phyloP scores from a whole-genome alignment of 1,140 invertebrate genomes.

The Grapholita molesta region DNA sequence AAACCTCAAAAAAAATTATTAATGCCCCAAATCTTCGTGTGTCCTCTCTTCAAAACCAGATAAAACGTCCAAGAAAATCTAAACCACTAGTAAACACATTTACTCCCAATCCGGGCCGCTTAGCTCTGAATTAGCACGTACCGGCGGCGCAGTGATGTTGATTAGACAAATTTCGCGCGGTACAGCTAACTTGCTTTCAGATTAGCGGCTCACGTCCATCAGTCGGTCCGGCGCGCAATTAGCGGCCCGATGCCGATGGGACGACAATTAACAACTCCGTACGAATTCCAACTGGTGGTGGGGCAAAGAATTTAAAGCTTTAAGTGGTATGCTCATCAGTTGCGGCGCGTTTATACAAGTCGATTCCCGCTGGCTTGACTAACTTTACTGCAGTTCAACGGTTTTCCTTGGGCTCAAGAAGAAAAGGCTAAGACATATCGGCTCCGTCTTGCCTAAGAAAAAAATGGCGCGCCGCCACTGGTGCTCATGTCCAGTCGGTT shows the following conservation, averaged over 20 bases:
- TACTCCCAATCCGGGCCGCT: constrained; percentile 3
- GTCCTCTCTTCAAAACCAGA: not conserved
- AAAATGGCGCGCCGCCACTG: too few species aligned
- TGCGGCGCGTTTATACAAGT: too few species aligned
- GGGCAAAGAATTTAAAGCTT: not conserved
- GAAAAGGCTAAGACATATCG: too few species aligned
- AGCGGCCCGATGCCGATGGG: constrained; percentile 26
- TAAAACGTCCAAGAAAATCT: not conserved
- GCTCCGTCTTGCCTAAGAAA: too few species aligned
- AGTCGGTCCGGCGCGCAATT: constrained; percentile 39
- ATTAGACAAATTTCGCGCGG: constrained; percentile 42
- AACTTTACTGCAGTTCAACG: too few species aligned
- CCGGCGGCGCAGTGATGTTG: constrained; percentile 33
- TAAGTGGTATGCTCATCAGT: not conserved
- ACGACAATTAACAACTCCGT: constrained; percentile 28
- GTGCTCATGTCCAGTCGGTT: too few species aligned
- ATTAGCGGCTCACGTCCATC: constrained; percentile 31
- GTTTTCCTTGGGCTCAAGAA: too few species aligned
- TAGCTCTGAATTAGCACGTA: constrained; percentile 40
- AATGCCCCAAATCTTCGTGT: not conserved
- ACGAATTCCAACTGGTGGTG: not conserved
- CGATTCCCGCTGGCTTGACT: too few species aligned
- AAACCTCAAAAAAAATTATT: too few species aligned
- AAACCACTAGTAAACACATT: not conserved
- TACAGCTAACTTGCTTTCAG: constrained; percentile 21